These are phyloP conservation scores for Perca flavescens DNA, from an alignment of 2,113 vertebrate species.

Conservation along the genomic window DNA sequence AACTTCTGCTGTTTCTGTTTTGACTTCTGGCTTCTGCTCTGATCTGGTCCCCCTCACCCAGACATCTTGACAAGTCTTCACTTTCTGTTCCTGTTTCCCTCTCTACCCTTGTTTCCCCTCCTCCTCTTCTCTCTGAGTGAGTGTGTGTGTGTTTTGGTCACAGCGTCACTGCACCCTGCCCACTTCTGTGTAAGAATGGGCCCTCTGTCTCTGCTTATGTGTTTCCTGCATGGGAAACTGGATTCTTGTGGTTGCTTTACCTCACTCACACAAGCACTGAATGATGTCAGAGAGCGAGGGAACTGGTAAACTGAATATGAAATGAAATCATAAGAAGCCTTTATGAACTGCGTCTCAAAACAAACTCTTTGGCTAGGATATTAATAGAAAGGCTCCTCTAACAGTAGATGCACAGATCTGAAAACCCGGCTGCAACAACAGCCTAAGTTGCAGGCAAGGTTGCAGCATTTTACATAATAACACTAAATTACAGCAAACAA, in stretches of 20 bases:
- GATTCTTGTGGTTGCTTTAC: constrained; percentile 74
- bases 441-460: constrained; percentile 11
- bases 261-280: constrained; percentile 57
- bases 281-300: constrained; percentile 61
- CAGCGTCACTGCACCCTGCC: constrained; percentile 74
- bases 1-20: constrained; percentile 58
- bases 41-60: constrained; percentile 64
- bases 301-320: constrained; percentile 18
- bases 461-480: constrained; percentile 32
- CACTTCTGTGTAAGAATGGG: constrained; percentile 81
- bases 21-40: constrained; percentile 56
- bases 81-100: constrained; percentile 82
- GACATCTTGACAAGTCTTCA: constrained; percentile 77
- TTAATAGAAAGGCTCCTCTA: not conserved
- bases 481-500: constrained; percentile 24
- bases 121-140: constrained; percentile 51
- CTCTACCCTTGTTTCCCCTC: constrained; percentile 58
- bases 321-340: constrained; percentile 10
- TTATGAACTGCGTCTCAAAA: not conserved
- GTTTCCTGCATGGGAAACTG: constrained; percentile 60
- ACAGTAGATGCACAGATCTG: not conserved
- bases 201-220: constrained; percentile 77
- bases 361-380: not conserved
- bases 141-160: constrained; percentile 69
- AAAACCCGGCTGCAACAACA: constrained; percentile 27